Percentiles rank a stretch among this genome's conserved stretches.
Conservation (phyloP, 2,113 vertebrate genomes). For the Esox niger region DNA sequence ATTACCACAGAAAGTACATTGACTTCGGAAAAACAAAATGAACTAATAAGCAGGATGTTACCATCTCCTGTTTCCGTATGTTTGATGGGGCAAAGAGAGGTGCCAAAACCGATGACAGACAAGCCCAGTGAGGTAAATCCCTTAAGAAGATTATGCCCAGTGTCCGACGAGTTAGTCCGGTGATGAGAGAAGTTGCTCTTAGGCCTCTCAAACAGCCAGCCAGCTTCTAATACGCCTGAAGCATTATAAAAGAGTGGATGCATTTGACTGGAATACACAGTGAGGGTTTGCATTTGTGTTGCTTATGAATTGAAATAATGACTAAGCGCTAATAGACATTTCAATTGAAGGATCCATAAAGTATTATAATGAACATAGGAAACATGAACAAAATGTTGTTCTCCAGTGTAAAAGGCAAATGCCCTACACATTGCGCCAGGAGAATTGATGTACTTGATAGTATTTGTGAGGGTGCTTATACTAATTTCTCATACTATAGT, state of each 20-base stretch:
- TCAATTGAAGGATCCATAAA: too few relatives aligned
- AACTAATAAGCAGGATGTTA: neutral
- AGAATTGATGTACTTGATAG: too few relatives aligned
- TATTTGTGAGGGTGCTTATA: too few relatives aligned
- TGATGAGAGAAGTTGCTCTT: neutral
- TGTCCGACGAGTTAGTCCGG: neutral
- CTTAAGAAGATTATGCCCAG: neutral
- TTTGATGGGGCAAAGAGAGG: constrained; percentile 10
- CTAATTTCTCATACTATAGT: neutral
- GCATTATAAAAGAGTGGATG: too few relatives aligned
- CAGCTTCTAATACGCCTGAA: neutral
- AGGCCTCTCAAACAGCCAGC: neutral
- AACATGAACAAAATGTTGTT: too few relatives aligned
- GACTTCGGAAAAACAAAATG: neutral
- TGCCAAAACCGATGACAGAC: constrained; percentile 16
- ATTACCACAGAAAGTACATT: neutral
- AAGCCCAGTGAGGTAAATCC: constrained; percentile 18
- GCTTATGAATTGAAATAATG: too few relatives aligned
- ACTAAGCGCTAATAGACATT: too few relatives aligned
- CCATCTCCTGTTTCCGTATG: constrained; percentile 9
- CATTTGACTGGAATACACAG: too few relatives aligned
- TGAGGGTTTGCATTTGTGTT: neutral
- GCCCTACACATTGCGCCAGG: too few relatives aligned
- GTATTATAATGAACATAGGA: too few relatives aligned
- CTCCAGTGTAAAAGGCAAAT: too few relatives aligned